Evolutionary conservation across 2,888 invertebrate genomes (phyloP), one percentile per base, ranked within the genome.

Genomic region (Schizaphis graminum): DNA sequence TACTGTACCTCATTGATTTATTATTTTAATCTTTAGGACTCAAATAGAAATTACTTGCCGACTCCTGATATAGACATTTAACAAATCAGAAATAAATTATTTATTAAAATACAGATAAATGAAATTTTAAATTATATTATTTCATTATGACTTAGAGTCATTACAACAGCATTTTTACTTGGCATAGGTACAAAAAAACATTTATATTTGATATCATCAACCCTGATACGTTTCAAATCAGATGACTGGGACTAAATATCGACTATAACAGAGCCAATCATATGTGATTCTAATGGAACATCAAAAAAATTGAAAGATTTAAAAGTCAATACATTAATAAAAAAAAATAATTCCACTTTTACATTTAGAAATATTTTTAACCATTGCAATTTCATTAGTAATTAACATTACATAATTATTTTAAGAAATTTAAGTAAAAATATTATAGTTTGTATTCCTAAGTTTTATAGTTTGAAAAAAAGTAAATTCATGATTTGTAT

Each of bases 111-210:
- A 56, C 56, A 56, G 56, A 21, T 56, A 21, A 56, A 56, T 56
- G 21, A 21, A 8, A 57, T 57, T 57, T 57, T 26, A 24, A 13
- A 8, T 57, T 26, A 57, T 28, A 57, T 57, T 57, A 57, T 57
- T 57, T 57, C 35, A 86, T 86, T 86, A 86, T 47, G 86, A 49
- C 86, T 47, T 86, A 86, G 47, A n/a, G 47, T 47, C 86, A 86
- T 86, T 4, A n/a, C 86, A 86, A 86, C 16, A 86, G 86, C 47
- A 16, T 47, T 86, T 3, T 49, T 28, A 28, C 11, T n/a, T 28
- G 86, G 11, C n/a, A 86, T 11, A 86, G 11, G 28, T 11, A 86
- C 86, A 86, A 86, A 28, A 26, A 86, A 86, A n/a, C 47, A 86
- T 86, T 86, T 86, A 86, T n/a, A 86, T 47, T 85, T 26, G 41